These are phyloP conservation scores for Scomber japonicus DNA, from an alignment of 2,113 vertebrate genomes.

Conservation along the genomic window DNA sequence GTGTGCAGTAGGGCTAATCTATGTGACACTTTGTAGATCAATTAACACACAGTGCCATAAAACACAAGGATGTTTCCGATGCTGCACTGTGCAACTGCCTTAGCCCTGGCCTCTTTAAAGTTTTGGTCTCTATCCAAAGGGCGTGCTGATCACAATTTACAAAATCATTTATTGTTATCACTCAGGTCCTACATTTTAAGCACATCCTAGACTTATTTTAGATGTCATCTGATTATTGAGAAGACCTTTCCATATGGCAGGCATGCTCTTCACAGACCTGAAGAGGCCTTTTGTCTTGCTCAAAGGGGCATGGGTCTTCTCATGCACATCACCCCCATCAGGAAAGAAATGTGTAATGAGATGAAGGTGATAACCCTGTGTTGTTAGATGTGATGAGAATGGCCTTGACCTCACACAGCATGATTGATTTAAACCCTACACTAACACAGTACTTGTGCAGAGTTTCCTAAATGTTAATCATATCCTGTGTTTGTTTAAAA, in stretches of 20 bases:
- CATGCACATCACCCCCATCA: constrained; percentile 39
- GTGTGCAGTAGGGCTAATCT: constrained; percentile 3
- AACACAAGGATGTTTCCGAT: neutral
- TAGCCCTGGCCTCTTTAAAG: neutral
- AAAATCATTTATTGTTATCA: neutral
- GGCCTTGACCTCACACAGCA: constrained; percentile 33
- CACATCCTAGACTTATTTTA: constrained; percentile 15
- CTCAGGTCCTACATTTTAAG: constrained; percentile 15
- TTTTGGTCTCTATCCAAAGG: constrained; percentile 2
- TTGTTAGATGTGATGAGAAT: constrained; percentile 33
- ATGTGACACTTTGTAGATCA: constrained; percentile 27
- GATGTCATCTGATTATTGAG: constrained; percentile 49
- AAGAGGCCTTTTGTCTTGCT: constrained; percentile 36
- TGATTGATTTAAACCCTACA: constrained; percentile 43
- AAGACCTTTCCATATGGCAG: constrained; percentile 56
- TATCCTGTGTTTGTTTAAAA: neutral
- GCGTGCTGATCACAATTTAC: neutral
- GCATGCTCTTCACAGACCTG: constrained; percentile 23
- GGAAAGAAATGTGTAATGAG: constrained; percentile 46
- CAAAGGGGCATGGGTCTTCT: constrained; percentile 21
- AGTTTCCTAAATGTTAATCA: constrained; percentile 10
- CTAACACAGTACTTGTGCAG: neutral
- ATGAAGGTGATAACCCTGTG: constrained; percentile 44
- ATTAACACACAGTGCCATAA: neutral
- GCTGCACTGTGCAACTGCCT: neutral